Base-by-base conservation (phyloP, 2,797 vertebrate genomes). In the Fringilla coelebs region DNA sequence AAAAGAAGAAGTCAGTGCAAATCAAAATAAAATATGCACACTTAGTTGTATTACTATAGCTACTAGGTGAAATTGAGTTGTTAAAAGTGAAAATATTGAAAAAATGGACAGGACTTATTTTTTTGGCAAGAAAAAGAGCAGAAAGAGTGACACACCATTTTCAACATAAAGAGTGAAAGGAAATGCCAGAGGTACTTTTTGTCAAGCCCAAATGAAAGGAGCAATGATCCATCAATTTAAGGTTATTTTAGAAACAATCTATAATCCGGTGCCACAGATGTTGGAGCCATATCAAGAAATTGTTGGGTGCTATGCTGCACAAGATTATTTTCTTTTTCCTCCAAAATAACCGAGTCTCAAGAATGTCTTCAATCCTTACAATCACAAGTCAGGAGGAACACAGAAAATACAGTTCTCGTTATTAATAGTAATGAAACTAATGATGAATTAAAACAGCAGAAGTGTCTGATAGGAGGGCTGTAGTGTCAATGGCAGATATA, bases 161-260 rank as follows among this genome's bases (percentile, higher is more conserved):
- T 94, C 25, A 94, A 70, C 73, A 90, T 65, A 89, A 94, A 96
- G 96, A 92, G 58, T 36, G 85, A 96, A 91, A 97, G 89, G 88
- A 97, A 97, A 96, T 95, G 89, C 89, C 92, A 89, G 68, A 89
- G 79, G 63, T 96, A 92, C 78, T 96, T 96, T 93, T 94, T 96
- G 89, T 97, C 36, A 91, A 92, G 75, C 40, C 72, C 73, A 96
- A 96, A 95, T 91, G 88, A 94, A 97, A 97, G 84, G 75, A 94
- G 91, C 79, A 97, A 95, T 92, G 95, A 97, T 94, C 90, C 90
- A 97, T 97, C 93, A 93, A 91, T 97, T 97, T 95, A 96, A 97
- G 95, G 93, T 96, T 96, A 96, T 97, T 98, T 97, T 94, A 97
- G 95, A 94, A 97, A 84, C 68, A 85, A 73, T 95, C 88, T 96